Conservation (phyloP, 2,113 vertebrate genomes). For the Stomatorhinus ivindoensis region DNA sequence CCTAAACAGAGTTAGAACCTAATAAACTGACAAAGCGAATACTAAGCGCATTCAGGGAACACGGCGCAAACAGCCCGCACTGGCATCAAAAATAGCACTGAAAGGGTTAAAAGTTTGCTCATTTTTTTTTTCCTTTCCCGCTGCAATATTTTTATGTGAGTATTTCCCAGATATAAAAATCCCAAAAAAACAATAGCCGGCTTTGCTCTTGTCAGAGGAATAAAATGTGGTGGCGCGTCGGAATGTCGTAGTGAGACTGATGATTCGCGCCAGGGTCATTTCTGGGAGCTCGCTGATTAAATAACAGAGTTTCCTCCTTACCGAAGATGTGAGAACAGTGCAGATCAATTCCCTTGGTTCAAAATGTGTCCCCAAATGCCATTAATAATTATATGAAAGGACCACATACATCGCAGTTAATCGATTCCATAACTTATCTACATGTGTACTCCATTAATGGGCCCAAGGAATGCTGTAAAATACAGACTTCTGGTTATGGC, state of each 20-base stretch:
- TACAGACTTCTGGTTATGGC: conserved; percentile 58
- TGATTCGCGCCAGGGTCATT: neutral
- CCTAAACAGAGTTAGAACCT: neutral
- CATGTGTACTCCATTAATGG: conserved; percentile 65
- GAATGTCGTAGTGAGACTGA: neutral
- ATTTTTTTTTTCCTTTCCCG: neutral
- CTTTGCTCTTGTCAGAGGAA: neutral
- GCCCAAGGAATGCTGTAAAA: conserved; percentile 56
- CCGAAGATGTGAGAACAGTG: conserved; percentile 54
- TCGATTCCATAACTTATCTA: conserved; percentile 62
- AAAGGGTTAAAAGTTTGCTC: neutral
- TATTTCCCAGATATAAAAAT: neutral
- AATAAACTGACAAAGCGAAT: neutral
- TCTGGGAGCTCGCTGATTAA: conserved; percentile 11
- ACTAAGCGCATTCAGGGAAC: neutral
- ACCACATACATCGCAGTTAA: conserved; percentile 65
- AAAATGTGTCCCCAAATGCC: conserved; percentile 52
- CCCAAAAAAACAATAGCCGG: neutral
- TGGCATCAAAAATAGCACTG: neutral
- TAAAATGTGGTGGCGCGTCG: neutral
- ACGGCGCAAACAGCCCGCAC: neutral
- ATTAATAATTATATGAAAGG: conserved; percentile 41
- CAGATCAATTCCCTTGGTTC: conserved; percentile 46
- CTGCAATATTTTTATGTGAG: neutral
- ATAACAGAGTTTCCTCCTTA: conserved; percentile 17